Evolutionary conservation across 1,140 invertebrate species (phyloP), one percentile per base, ranked within the genome.

Genomic region (Kradibia gibbosae): DNA sequence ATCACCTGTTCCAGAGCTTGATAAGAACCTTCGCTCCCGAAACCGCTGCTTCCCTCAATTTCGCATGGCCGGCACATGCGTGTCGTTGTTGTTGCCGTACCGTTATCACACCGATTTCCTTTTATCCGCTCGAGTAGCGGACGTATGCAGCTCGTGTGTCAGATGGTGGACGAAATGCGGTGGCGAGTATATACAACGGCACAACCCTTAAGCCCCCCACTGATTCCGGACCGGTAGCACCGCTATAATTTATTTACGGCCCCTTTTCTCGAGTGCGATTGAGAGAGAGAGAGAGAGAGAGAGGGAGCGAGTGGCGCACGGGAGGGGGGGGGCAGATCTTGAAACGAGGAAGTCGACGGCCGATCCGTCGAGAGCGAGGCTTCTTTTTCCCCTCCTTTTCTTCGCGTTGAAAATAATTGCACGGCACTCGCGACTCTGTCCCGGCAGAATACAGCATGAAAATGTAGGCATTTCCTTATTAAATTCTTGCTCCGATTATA

Each of bases 41-140:
- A 81, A 81, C 80, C 80, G 60, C 65, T 17, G 45, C 48, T 53
- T 73, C 71, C 71, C 28, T 34, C 22, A 15, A 34, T 34, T 17
- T 31, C 45, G 5, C 25, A 10, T 15, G 17, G 17, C 36, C 28
- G 3, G 25, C 31, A 20, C 8, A 31, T 48, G 45, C 45, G 71
- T 36, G 25, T 31, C 79, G 72, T 45, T 50, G 39, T 45, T 76
- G 65, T 62, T 57, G 60, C 73, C 55, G 22, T 31, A 22, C 57
- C 45, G 34, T 71, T 36, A 72, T 79, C 36, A 22, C 65, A 31
- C 48, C 8, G 48, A 75, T 60, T 72, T 48, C 28, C n/a, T 39
- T 11, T 72, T 72, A 48, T 28, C n/a, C 70, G 42, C 15, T 31
- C 25, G 70, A 48, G 48, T 25, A 3, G 20, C 4, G 8, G 25